These are phyloP conservation scores for Sminthurinus aureus DNA, from an alignment of 2,888 invertebrate species.

Conservation along the genomic window DNA sequence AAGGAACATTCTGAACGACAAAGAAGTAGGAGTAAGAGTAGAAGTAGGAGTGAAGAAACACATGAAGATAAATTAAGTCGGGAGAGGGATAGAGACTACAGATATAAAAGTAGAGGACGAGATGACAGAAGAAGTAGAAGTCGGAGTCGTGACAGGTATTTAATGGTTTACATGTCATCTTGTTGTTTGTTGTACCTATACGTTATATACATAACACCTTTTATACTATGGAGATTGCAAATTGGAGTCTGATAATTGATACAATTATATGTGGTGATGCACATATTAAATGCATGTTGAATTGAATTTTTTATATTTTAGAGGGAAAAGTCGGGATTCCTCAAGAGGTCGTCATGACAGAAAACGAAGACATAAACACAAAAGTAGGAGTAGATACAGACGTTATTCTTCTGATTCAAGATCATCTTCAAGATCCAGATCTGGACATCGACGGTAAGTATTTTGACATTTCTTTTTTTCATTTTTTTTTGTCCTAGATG, in stretches of 20 bases:
- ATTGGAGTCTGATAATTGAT: neutral
- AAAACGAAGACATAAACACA: slow-evolving; percentile 44
- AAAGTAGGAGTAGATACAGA: slow-evolving; percentile 13
- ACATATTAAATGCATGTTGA: no score
- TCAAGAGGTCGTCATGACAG: slow-evolving; percentile 45
- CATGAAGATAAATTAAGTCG: slow-evolving; percentile 16
- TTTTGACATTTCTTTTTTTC: no score
- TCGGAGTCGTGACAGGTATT: slow-evolving; percentile 32
- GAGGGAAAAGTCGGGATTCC: slow-evolving; percentile 29
- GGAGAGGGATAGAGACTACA: slow-evolving; percentile 24
- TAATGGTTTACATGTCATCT: neutral
- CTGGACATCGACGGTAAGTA: neutral
- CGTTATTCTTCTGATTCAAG: slow-evolving; percentile 44
- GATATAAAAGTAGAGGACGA: slow-evolving; percentile 30
- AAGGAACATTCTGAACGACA: neutral
- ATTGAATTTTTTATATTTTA: neutral
- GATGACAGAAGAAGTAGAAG: slow-evolving; percentile 31
- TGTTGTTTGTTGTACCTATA: neutral
- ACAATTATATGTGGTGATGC: neutral
- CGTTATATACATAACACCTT: neutral
- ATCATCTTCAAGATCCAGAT: slow-evolving; percentile 47
- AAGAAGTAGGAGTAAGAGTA: neutral
- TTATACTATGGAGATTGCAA: no score
- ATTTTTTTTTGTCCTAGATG: no score
- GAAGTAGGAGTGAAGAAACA: neutral